Percentiles rank a stretch among this genome's conserved stretches.
Evolutionary conservation across 2,113 vertebrate genomes (phyloP).

Genomic region (Suncus etruscus): DNA sequence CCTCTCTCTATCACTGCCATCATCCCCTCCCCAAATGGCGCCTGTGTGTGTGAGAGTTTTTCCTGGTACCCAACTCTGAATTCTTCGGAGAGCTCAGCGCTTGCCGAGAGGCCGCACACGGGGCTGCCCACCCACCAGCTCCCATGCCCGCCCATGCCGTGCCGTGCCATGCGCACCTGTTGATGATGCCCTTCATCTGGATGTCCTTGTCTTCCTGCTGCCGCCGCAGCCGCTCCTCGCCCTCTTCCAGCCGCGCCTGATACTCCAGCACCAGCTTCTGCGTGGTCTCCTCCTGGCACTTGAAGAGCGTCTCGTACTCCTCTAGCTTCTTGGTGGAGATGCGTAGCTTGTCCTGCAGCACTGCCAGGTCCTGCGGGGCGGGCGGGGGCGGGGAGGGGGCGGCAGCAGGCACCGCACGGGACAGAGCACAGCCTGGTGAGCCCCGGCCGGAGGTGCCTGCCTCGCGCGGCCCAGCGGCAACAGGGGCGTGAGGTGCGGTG

Average conservation of each 20-base stretch:
- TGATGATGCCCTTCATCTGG: slow-evolving; percentile 99
- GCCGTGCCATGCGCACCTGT: slow-evolving; percentile 88
- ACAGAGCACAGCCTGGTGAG: slow-evolving; percentile 67
- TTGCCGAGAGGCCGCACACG: too few relatives aligned
- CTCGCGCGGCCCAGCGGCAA: neutral
- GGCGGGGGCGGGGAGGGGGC: slow-evolving; percentile 88
- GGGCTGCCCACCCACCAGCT: too few relatives aligned
- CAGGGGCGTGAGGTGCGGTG: neutral
- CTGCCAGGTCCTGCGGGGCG: slow-evolving; percentile 95
- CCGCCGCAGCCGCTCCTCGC: slow-evolving; percentile 95
- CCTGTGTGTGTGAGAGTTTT: too few relatives aligned
- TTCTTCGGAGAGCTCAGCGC: too few relatives aligned
- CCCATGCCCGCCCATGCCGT: too few relatives aligned
- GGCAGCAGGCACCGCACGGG: slow-evolving; percentile 49
- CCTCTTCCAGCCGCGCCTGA: slow-evolving; percentile 97
- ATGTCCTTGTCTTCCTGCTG: slow-evolving; percentile 99
- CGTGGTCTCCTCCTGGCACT: slow-evolving; percentile 96
- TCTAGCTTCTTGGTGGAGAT: slow-evolving; percentile 97
- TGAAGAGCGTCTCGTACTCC: slow-evolving; percentile 96
- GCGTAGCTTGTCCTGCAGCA: slow-evolving; percentile 97
- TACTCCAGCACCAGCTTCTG: slow-evolving; percentile 98
- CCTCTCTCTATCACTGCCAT: too few relatives aligned
- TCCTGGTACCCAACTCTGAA: too few relatives aligned
- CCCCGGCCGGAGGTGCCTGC: neutral
- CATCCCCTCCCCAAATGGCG: too few relatives aligned